Conservation (phyloP, 2,113 vertebrate genomes). For the Pomatorhinus ruficollis region DNA sequence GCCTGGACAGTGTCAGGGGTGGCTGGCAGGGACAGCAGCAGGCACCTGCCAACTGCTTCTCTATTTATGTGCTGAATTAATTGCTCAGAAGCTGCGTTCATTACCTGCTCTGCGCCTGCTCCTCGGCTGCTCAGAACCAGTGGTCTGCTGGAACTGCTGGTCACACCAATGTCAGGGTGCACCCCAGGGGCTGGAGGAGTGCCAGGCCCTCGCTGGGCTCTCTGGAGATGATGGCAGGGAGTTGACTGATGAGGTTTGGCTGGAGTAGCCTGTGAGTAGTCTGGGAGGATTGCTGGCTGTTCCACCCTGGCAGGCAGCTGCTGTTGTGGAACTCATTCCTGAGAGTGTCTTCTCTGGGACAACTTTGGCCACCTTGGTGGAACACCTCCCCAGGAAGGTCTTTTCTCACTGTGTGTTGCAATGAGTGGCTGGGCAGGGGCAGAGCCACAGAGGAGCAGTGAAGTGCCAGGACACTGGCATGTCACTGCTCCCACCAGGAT, state of each 20-base stretch:
- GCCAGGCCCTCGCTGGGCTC: not conserved
- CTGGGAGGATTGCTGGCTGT: not conserved
- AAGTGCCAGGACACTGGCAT: not conserved
- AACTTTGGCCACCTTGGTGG: not conserved
- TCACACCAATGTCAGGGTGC: not conserved
- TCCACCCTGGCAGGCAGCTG: not conserved
- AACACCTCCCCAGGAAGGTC: rapidly evolving
- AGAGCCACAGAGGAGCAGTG: not conserved
- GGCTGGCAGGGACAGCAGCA: not conserved
- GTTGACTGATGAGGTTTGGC: not conserved
- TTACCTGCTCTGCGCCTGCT: not conserved
- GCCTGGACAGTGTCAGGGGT: not conserved
- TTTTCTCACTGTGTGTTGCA: rapidly evolving
- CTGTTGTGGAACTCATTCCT: not conserved
- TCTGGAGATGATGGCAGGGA: not conserved
- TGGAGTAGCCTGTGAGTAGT: not conserved
- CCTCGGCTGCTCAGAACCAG: not conserved
- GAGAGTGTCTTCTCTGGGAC: rapidly evolving
- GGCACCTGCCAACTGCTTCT: not conserved
- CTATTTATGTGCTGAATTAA: not conserved
- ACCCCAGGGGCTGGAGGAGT: not conserved
- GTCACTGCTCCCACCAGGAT: not conserved
- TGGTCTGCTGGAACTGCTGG: not conserved
- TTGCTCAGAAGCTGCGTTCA: not conserved
- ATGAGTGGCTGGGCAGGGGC: not conserved